These are phyloP conservation scores for Danio albolineatus DNA, from an alignment of 2,797 vertebrate genomes.

Conservation along the genomic window DNA sequence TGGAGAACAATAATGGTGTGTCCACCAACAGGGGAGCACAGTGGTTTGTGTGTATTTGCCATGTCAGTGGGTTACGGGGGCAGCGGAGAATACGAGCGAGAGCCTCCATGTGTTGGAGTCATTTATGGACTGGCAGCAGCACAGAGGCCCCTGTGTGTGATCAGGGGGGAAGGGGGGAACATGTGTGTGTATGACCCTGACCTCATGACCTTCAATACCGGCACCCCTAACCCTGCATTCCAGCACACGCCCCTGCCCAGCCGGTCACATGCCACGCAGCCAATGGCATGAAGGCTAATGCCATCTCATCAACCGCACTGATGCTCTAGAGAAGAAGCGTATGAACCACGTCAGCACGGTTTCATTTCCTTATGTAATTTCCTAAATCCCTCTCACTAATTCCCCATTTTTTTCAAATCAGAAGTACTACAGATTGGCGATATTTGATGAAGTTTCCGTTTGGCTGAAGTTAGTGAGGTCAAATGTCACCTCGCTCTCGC, in stretches of 20 bases:
- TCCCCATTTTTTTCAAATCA: conserved; percentile 27
- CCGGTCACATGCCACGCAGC: conserved; percentile 47
- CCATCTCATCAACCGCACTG: background rate
- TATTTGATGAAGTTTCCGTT: conserved; percentile 24
- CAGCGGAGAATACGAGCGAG: conserved; percentile 26
- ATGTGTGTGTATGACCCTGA: conserved; percentile 54
- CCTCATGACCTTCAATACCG: conserved; percentile 53
- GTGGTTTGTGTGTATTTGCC: conserved; percentile 51
- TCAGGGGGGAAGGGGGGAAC: conserved; percentile 6
- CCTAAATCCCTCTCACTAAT: conserved; percentile 20
- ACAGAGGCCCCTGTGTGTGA: conserved; percentile 56
- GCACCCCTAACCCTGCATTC: conserved; percentile 59
- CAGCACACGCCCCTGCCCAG: conserved; percentile 39
- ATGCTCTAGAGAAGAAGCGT: background rate
- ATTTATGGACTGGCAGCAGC: conserved; percentile 59
- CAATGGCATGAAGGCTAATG: conserved; percentile 26
- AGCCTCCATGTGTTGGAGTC: conserved; percentile 54
- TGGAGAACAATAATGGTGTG: conserved; percentile 64
- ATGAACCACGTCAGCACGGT: conserved; percentile 4
- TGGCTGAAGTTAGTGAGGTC: conserved; percentile 2
- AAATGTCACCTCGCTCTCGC: background rate
- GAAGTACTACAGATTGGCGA: conserved; percentile 19
- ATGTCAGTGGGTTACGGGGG: conserved; percentile 47
- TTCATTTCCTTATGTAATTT: conserved; percentile 50
- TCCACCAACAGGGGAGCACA: conserved; percentile 36